These are phyloP conservation scores for Sylvia borin DNA, from an alignment of 2,797 vertebrate genomes.

Conservation along the genomic window DNA sequence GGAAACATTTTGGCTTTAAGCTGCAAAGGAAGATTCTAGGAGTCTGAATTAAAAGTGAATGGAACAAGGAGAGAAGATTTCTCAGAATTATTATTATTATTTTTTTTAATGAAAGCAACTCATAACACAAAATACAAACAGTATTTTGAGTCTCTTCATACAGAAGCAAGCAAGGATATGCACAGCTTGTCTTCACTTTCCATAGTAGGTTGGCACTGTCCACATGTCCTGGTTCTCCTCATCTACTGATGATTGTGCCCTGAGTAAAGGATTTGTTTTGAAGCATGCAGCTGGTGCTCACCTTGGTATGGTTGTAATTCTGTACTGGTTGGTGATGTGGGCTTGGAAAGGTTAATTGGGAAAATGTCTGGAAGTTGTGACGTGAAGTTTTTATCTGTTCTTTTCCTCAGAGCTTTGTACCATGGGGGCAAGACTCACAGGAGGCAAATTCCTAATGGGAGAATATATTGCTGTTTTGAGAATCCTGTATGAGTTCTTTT, in stretches of 20 bases:
- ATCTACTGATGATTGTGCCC: not conserved
- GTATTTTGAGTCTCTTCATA: not conserved
- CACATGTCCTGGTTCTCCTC: not conserved
- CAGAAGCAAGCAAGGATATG: not conserved
- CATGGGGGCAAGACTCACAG: not conserved
- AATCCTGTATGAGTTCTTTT: not conserved
- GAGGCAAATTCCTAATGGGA: not conserved
- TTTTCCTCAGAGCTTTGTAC: not conserved
- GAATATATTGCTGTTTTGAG: not conserved
- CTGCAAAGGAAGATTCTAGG: not conserved
- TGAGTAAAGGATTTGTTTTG: not conserved
- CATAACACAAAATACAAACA: not conserved
- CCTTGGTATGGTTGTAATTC: not conserved
- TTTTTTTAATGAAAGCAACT: not conserved
- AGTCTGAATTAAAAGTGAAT: not conserved
- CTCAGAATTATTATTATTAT: not conserved
- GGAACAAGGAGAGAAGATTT: not conserved
- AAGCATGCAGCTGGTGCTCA: not conserved
- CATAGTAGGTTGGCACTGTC: not conserved
- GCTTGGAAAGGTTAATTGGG: not conserved
- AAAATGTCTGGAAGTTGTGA: not conserved
- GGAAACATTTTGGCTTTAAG: not conserved
- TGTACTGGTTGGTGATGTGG: not conserved
- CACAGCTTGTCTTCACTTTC: not conserved
- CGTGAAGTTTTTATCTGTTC: not conserved